These are phyloP conservation scores for Drosophila bifasciata DNA, from an alignment of 1,140 invertebrate genomes.

Conservation along the genomic window DNA sequence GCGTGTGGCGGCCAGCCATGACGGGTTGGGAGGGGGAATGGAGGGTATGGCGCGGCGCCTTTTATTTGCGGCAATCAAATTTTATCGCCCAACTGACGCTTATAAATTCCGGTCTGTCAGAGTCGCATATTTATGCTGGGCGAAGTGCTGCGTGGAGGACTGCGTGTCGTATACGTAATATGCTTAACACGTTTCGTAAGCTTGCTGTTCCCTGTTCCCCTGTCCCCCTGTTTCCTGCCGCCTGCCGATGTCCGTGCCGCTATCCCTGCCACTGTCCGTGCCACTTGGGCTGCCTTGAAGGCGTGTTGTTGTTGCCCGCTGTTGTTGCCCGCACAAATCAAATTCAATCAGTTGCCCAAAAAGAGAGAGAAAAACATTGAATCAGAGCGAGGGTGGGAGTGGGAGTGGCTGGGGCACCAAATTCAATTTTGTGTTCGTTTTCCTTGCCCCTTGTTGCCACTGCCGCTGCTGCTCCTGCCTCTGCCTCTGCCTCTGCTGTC, in stretches of 20 bases:
- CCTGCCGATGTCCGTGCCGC: no score
- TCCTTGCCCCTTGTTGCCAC: slow-evolving; percentile 6
- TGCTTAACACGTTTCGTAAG: slow-evolving; percentile 58
- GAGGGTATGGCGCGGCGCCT: no score
- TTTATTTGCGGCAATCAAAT: slow-evolving; percentile 77
- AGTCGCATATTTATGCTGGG: slow-evolving; percentile 66
- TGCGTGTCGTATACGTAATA: slow-evolving; percentile 65
- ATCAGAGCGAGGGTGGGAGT: background rate
- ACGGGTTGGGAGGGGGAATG: no score
- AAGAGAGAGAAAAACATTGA: slow-evolving; percentile 48
- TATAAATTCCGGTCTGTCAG: slow-evolving; percentile 71
- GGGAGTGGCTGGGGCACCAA: slow-evolving; percentile 24
- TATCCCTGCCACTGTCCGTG: background rate
- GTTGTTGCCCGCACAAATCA: slow-evolving; percentile 53
- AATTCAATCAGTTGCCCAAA: slow-evolving; percentile 69
- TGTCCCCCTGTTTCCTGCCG: no score
- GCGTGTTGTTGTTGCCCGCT: slow-evolving; percentile 41
- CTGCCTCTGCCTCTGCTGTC: no score
- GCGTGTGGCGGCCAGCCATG: no score
- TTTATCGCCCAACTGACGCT: slow-evolving; percentile 76
- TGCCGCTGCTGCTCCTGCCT: background rate
- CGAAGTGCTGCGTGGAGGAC: background rate
- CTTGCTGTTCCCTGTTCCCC: no score
- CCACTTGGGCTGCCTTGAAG: slow-evolving; percentile 16
- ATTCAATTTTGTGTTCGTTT: slow-evolving; percentile 62